phyloP scores from a whole-genome alignment of 2,797 vertebrate genomes.

The Myripristis murdjan region DNA sequence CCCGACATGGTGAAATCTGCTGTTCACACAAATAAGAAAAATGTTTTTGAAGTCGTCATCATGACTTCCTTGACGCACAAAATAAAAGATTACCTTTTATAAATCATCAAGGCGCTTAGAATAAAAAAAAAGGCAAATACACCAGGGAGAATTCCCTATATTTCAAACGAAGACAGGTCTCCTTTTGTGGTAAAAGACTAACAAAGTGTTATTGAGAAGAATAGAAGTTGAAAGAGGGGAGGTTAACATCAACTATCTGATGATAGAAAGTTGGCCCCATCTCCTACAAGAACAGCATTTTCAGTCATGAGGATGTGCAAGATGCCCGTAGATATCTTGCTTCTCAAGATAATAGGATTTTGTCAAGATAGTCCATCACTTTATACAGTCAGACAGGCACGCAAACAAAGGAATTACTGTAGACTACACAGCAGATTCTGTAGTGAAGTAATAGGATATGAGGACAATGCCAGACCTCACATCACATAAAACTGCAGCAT shows the following conservation, averaged over 20 bases:
- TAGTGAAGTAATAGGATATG: constrained; percentile 20
- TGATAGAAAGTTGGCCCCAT: constrained; percentile 26
- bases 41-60: not conserved
- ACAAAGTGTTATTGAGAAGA: not conserved
- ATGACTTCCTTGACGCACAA: constrained; percentile 2
- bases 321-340: constrained; percentile 5
- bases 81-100: not conserved
- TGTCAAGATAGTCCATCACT: constrained; percentile 5
- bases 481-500: constrained; percentile 30
- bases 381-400: constrained; percentile 2
- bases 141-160: not conserved
- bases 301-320: constrained; percentile 19
- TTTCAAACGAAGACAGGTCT: not conserved
- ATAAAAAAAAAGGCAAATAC: not conserved
- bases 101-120: not conserved
- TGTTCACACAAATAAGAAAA: not conserved
- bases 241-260: constrained; percentile 11
- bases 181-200: not conserved
- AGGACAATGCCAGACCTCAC: constrained; percentile 28
- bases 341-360: constrained; percentile 9
- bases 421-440: not conserved
- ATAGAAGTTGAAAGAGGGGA: constrained; percentile 6
- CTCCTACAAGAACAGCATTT: not conserved
- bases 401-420: constrained; percentile 10
- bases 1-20: not conserved